Conservation (phyloP, 2,113 vertebrate genomes). For the Plestiodon gilberti region DNA sequence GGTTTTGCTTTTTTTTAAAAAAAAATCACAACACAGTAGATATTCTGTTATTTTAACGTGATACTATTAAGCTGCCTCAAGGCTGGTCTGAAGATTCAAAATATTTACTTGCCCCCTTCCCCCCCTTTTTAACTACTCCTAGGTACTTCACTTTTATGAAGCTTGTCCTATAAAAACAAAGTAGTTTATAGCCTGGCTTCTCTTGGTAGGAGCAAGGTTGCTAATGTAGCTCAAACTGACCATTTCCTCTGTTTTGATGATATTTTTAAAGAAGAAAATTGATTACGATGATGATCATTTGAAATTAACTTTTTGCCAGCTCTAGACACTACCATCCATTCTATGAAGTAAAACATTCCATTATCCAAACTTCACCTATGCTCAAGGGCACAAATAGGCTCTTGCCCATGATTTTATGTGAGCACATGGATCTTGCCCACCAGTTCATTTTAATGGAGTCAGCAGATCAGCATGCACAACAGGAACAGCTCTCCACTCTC, state of each 20-base stretch:
- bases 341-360: not conserved
- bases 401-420: not conserved
- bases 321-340: not conserved
- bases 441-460: not conserved
- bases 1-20: not conserved
- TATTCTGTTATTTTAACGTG: not conserved
- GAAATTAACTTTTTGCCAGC: not conserved
- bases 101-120: not conserved
- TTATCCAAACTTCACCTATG: not conserved
- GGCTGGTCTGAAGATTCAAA: not conserved
- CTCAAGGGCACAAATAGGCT: not conserved
- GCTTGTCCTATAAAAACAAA: not conserved
- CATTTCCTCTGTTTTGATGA: not conserved
- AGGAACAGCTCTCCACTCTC: too few relatives aligned
- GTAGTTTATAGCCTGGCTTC: not conserved
- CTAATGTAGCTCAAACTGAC: not conserved
- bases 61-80: not conserved
- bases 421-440: not conserved
- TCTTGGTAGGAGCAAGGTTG: not conserved
- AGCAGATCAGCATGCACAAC: not conserved
- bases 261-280: not conserved
- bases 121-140: not conserved
- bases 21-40: not conserved
- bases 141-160: conserved; percentile 5
- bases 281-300: not conserved